Base-by-base conservation (phyloP, 2,113 vertebrate species). In the Paradoxurus hermaphroditus region DNA sequence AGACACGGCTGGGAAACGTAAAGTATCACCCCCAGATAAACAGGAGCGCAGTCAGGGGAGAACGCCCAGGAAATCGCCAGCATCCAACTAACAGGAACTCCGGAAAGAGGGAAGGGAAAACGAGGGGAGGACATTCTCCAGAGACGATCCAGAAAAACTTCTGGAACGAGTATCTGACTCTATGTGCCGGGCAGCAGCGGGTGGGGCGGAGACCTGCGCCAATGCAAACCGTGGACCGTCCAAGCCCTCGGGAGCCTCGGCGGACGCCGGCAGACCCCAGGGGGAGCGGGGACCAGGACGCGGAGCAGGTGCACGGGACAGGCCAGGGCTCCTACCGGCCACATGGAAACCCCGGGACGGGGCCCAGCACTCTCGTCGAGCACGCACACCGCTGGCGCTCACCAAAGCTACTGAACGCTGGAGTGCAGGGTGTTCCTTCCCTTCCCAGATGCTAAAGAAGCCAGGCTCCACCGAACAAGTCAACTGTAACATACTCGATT, bases 321-420 rank as follows among this genome's bases (percentile, higher is more conserved):
- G 15, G 3, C 25, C 0, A 2, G 27, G 7, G 25, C 41, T 3
- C 25, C 73, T 10, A 7, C n/a, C 2, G 0, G 27, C 25, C 4
- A 19, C 16, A 0, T 0, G 19, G 53, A 62, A 19, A 3, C 70
- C 68, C 2, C 1, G 12, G 56, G 44, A 1, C 11, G 0, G 0
- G 36, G 13, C 39, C 49, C 18, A 4, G 16, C 16, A 6, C 46
- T 12, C 3, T 5, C 25, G 1, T 2, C 0, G 0, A 0, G 44
- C 12, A 5, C 12, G n/a, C 49, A 15, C 11, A 56, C 0, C 0
- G 36, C 14, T 1, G 1, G 21, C 0, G 0, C 62, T 3, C 56
- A 14, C 39, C 39, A 1, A 14, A 25, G 86, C 41, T 44, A 12
- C 65, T 2, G 18, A 5, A 0, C 0, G 0, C 39, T 6, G 86